Evolutionary conservation across 2,888 invertebrate genomes (phyloP).

Genomic region (Patella pellucida): DNA sequence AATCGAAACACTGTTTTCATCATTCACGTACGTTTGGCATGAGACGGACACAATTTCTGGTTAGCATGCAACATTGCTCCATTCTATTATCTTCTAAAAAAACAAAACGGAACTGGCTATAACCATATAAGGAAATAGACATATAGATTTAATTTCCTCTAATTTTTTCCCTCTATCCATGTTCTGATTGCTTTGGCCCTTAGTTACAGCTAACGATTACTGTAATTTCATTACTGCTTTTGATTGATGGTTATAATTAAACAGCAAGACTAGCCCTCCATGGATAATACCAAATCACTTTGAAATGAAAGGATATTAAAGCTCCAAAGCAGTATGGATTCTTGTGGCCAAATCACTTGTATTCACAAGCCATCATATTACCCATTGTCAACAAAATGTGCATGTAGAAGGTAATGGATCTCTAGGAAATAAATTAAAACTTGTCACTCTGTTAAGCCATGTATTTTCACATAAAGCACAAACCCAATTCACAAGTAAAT

Average conservation of each 20-base stretch:
- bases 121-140: slow-evolving; percentile 27
- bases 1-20: too few species aligned
- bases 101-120: slow-evolving; percentile 1
- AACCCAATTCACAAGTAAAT: slow-evolving; percentile 43
- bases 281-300: slow-evolving; percentile 32
- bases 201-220: slow-evolving; percentile 34
- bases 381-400: slow-evolving; percentile 36
- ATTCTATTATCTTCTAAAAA: not conserved
- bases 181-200: slow-evolving; percentile 28
- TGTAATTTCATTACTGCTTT: slow-evolving; percentile 48
- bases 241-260: slow-evolving; percentile 44
- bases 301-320: slow-evolving; percentile 39
- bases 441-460: slow-evolving; percentile 40
- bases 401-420: slow-evolving; percentile 37
- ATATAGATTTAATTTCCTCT: slow-evolving; percentile 31
- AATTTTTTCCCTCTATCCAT: slow-evolving; percentile 14
- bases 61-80: slow-evolving; percentile 5
- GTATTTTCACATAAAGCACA: slow-evolving; percentile 45
- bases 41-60: too few species aligned
- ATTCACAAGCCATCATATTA: slow-evolving; percentile 34
- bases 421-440: slow-evolving; percentile 43
- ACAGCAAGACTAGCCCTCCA: slow-evolving; percentile 15
- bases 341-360: slow-evolving; percentile 31
- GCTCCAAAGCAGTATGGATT: slow-evolving; percentile 32
- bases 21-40: too few species aligned